A percentile compares a stretch with the other conserved stretches of the same genome.
These are phyloP conservation scores for Desoria tigrina DNA, from an alignment of 2,888 invertebrate genomes.

Conservation along the genomic window DNA sequence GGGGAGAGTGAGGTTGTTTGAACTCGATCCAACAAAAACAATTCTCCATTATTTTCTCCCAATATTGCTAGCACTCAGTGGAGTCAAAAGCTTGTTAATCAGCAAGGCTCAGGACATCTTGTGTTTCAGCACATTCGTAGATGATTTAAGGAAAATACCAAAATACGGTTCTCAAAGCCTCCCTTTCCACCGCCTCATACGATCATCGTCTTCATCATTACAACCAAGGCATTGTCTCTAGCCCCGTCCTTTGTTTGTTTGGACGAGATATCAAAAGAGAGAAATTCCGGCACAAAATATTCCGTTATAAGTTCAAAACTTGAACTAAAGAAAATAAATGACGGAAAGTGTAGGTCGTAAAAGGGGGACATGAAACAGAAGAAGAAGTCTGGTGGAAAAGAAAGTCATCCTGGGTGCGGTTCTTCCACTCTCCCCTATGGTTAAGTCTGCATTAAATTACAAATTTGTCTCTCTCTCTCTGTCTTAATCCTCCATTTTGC, in stretches of 20 bases:
- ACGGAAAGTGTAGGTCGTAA: not conserved
- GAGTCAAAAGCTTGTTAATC: not conserved
- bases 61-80: not conserved
- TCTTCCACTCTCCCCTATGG: not conserved
- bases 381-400: not conserved
- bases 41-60: not conserved
- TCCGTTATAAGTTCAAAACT: too few species aligned
- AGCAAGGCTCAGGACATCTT: not conserved
- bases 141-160: too few species aligned
- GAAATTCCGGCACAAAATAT: too few species aligned
- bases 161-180: too few species aligned
- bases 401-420: slow-evolving; percentile 4
- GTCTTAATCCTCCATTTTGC: slow-evolving; percentile 16
- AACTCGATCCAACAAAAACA: not conserved
- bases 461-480: slow-evolving; percentile 9
- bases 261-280: too few species aligned
- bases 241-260: too few species aligned
- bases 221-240: too few species aligned
- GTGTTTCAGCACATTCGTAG: too few species aligned
- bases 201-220: too few species aligned
- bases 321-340: not conserved
- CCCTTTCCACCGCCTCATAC: too few species aligned
- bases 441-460: slow-evolving; percentile 17
- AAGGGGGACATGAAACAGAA: not conserved
- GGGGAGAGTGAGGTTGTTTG: not conserved